Conservation (phyloP, 2,888 invertebrate species). For the Folsomia candida region DNA sequence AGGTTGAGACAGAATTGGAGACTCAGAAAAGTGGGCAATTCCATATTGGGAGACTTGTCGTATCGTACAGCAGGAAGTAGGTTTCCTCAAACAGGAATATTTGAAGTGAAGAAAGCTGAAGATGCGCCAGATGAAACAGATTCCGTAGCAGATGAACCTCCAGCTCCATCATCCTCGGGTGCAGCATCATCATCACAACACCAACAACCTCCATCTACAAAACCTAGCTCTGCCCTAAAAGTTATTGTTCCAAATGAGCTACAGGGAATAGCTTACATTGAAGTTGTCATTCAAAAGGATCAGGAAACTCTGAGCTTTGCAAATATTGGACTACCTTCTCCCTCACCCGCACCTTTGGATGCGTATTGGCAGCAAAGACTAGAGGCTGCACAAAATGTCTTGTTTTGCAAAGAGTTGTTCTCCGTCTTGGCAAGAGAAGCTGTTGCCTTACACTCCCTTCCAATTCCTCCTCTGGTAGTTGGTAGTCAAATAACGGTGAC, state of each 20-base stretch:
- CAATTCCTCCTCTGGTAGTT: slow-evolving; percentile 94
- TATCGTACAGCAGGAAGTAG: slow-evolving; percentile 94
- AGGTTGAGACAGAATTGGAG: slow-evolving; percentile 90
- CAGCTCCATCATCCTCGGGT: not conserved
- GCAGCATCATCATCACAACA: not conserved
- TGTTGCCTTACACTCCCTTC: slow-evolving; percentile 80
- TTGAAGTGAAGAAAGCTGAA: slow-evolving; percentile 87
- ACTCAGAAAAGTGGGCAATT: slow-evolving; percentile 91
- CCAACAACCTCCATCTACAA: slow-evolving; percentile 50
- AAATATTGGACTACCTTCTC: slow-evolving; percentile 72
- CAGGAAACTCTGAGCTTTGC: slow-evolving; percentile 86
- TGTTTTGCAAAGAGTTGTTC: slow-evolving; percentile 95
- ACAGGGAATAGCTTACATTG: slow-evolving; percentile 93
- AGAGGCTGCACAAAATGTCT: slow-evolving; percentile 94
- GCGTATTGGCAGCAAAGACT: slow-evolving; percentile 92
- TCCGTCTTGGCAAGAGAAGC: slow-evolving; percentile 92
- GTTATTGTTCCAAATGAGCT: slow-evolving; percentile 91
- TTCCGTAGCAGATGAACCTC: not conserved
- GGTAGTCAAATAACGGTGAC: slow-evolving; percentile 96
- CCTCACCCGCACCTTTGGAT: slow-evolving; percentile 71
- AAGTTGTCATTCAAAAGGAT: slow-evolving; percentile 92
- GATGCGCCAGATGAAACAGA: slow-evolving; percentile 15
- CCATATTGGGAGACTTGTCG: slow-evolving; percentile 92
- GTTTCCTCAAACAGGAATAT: slow-evolving; percentile 87
- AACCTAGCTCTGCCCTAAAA: slow-evolving; percentile 72